phyloP scores from a whole-genome alignment of 2,888 invertebrate species.

The Mechanitis mazaeus region DNA sequence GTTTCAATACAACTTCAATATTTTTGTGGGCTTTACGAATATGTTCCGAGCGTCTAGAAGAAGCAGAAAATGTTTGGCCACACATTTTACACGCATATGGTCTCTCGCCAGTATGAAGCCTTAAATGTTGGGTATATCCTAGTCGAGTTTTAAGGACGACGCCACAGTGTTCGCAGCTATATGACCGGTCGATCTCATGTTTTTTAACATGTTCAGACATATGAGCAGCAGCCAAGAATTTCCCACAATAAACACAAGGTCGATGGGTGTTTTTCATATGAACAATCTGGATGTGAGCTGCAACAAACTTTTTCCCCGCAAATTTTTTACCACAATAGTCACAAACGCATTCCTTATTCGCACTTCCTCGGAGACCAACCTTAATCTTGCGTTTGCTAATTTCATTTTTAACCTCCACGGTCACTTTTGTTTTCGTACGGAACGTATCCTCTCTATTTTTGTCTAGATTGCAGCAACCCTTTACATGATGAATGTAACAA shows the following conservation, averaged over 20 bases:
- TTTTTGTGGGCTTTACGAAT: constrained; percentile 47
- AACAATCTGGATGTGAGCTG: constrained; percentile 64
- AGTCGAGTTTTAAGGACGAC: constrained; percentile 49
- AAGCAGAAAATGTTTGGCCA: constrained; percentile 55
- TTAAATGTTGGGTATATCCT: constrained; percentile 57
- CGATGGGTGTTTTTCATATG: constrained; percentile 59
- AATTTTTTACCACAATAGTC: constrained; percentile 63
- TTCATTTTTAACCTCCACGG: constrained; percentile 44
- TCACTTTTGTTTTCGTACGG: constrained; percentile 41
- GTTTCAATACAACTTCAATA: constrained; percentile 39
- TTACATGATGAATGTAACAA: constrained; percentile 57
- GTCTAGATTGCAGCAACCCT: constrained; percentile 52
- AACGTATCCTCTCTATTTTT: constrained; percentile 36
- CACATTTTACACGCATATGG: constrained; percentile 57
- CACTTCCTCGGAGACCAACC: constrained; percentile 55
- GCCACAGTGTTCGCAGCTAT: constrained; percentile 52
- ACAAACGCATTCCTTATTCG: constrained; percentile 51
- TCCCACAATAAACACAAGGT: constrained; percentile 59
- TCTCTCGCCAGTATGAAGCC: constrained; percentile 60
- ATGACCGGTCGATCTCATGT: constrained; percentile 40
- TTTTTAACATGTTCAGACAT: constrained; percentile 59
- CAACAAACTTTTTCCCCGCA: constrained; percentile 54
- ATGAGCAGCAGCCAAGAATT: constrained; percentile 54
- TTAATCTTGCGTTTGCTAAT: constrained; percentile 41
- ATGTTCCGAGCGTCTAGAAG: constrained; percentile 60